Evolutionary conservation across 2,113 vertebrate species (phyloP), one percentile per base, ranked within the genome.

Genomic region (Galeopterus variegatus): DNA sequence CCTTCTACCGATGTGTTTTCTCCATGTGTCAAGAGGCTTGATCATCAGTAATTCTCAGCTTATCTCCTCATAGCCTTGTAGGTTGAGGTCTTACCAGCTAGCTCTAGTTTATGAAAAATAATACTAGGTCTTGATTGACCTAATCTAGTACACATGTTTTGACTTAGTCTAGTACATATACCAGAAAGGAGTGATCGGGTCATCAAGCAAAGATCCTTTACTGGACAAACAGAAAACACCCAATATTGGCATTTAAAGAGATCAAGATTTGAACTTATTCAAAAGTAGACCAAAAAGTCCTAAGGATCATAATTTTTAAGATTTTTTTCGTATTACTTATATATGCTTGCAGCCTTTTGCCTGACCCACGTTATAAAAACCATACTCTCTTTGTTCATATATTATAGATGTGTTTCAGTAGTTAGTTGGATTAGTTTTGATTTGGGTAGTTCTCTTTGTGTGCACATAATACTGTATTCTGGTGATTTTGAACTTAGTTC

Each of bases 201-300:
- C 13, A 90, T 41, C 54, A 77, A 69, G 33, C 36, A 77, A 88
- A n/a, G 54, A 88, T 72, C 65, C 31, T 13, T 67, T 88, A 60
- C 28, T 58, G 15, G 15, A 26, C 18, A 91, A 76, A 86, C 15
- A 77, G 82, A 91, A 83, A 65, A 52, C 24, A 52, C 19, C 31
- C 8, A 41, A 18, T 87, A 26, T 76, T 80, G 21, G 6, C 60
- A 60, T 62, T 80, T 85, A 60, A 93, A 93, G 41, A 6, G 14
- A 26, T 84, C 15, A 81, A 77, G 41, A 77, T 77, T 90, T 94
- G 41, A 56, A 19, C 5, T 76, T 95, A 72, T 13, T 91, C 21
- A 87, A 64, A 97, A 95, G 18, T n/a, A 52, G 15, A n/a, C 36
- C 36, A 77, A 36, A 93, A 88, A 79, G 64, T 72, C 23, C 33